Evolutionary conservation across 2,888 invertebrate species (phyloP).

Genomic region (Oscheius myriophilus): DNA sequence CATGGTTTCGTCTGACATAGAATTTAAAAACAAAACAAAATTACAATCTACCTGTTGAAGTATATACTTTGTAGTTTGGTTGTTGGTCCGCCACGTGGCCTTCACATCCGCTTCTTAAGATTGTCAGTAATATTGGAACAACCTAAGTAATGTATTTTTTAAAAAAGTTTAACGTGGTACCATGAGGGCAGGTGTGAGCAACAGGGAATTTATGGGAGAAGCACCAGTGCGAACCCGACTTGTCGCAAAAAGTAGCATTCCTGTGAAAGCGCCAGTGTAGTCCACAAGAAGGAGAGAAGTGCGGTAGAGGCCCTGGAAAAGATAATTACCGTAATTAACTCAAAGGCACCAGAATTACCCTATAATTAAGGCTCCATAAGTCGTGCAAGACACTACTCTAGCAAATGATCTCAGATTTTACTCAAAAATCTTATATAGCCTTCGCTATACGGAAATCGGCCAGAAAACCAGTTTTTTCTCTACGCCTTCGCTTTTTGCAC

Average conservation of each 20-base stretch:
- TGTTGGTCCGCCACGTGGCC: conserved; percentile 52
- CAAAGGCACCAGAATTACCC: no score
- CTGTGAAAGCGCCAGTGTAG: conserved; percentile 56
- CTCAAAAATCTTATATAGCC: no score
- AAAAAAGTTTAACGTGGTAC: conserved; percentile 13
- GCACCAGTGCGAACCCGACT: conserved; percentile 47
- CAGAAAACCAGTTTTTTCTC: no score
- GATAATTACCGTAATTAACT: no score
- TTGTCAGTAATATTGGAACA: conserved; percentile 44
- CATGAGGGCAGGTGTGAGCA: conserved; percentile 44
- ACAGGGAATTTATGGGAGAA: conserved; percentile 38
- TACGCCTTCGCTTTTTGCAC: no score
- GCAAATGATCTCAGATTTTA: no score
- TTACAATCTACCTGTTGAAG: conserved; percentile 36
- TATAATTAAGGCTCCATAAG: no score
- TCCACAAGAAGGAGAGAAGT: conserved; percentile 50
- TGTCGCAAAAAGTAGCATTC: conserved; percentile 48
- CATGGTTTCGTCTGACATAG: conserved; percentile 48
- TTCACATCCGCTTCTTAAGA: conserved; percentile 53
- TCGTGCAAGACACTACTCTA: no score
- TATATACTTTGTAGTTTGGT: conserved; percentile 47
- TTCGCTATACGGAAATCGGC: no score
- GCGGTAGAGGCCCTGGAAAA: conserved; percentile 47
- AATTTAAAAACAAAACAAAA: neutral
- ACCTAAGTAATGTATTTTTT: conserved; percentile 32